Evolutionary conservation across 2,888 invertebrate species (phyloP), one percentile per base, ranked within the genome.

Genomic region (Sphecodes monilicornis): DNA sequence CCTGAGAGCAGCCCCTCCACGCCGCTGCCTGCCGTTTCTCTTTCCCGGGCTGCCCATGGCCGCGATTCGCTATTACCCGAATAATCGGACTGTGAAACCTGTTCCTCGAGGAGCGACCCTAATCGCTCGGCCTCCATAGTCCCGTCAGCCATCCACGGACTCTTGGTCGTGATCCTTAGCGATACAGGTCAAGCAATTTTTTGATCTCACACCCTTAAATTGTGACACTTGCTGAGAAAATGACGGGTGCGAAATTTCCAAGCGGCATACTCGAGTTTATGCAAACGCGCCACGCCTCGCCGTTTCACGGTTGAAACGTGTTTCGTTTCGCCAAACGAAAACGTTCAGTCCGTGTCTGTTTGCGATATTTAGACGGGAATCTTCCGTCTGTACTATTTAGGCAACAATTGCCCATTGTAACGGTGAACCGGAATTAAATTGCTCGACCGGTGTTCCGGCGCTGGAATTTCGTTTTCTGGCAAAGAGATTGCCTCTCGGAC

Each of bases 31-130:
- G 11, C 26, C 39, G 18, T 16, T 16, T 8, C 5, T 26, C 26
- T 64, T 64, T 64, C 64, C 18, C 50, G 26, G 10, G 36, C 60
- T 57, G 26, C 39, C 36, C 78, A 75, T 54, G 57, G 60, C 72
- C 57, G 36, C 43, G 50, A 50, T 54, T 32, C 43, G 71, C 76
- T 76, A 76, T 83, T 76, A 76, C 69, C 18, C 46, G 75, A 85
- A 79, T 73, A 83, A 85, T 74, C 76, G 68, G 72, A 64, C 70
- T 70, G 75, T 73, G 54, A 78, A 75, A 70, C 66, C 54, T 54
- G 57, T 70, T 69, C 68, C 66, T 32, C 43, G 50, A 32, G 60
- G 29, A 10, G 36, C 60, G 60, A 29, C 60, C 60, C 60, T 57
- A 57, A 57, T 57, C 57, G 57, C 26, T 13, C n/a, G 26, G 26